Evolutionary conservation across 2,797 vertebrate species (phyloP).

Genomic region (Sebastes alutus): DNA sequence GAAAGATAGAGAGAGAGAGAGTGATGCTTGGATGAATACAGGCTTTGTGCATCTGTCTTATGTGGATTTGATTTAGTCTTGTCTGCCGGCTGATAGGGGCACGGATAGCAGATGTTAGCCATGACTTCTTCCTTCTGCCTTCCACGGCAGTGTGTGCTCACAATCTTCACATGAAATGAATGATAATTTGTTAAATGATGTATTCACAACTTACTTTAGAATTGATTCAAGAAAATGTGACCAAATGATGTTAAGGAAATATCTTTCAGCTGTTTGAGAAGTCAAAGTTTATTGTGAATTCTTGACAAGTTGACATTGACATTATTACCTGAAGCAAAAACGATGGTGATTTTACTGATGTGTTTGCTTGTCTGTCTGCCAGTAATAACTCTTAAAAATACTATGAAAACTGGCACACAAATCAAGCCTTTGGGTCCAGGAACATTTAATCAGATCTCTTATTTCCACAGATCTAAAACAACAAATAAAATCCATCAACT

Average conservation of each 20-base stretch:
- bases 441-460: not conserved
- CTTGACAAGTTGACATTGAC: not conserved
- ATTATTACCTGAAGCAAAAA: not conserved
- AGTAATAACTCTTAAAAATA: not conserved
- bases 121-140: conserved; percentile 10
- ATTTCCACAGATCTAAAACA: not conserved
- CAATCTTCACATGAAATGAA: not conserved
- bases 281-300: not conserved
- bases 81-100: conserved; percentile 42
- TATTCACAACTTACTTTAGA: not conserved
- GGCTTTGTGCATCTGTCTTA: conserved; percentile 55
- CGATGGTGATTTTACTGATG: not conserved
- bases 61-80: conserved; percentile 50
- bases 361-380: not conserved
- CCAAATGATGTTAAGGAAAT: not conserved
- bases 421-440: not conserved
- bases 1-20: conserved; percentile 16
- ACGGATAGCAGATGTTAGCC: conserved; percentile 44
- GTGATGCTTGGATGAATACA: conserved; percentile 60
- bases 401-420: not conserved
- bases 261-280: not conserved
- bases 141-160: not conserved
- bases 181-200: not conserved
- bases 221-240: not conserved
- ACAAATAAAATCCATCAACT: not conserved